Percentiles rank a stretch among this genome's conserved stretches.
Conservation (phyloP, 1,140 invertebrate species). For the Scaptomyza pallida region DNA sequence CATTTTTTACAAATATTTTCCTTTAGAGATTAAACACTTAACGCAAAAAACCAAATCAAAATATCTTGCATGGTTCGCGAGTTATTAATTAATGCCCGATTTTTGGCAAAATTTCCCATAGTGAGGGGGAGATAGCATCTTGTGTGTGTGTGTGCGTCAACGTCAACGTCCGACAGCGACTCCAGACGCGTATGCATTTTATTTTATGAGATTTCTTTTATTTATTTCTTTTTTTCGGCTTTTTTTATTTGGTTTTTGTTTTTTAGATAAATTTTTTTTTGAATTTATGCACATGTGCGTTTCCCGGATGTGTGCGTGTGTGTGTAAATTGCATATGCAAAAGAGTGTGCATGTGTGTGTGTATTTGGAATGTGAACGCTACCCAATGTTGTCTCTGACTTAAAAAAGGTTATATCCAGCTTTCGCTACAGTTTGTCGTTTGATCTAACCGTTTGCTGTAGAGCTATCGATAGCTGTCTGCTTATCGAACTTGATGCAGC, state of each 20-base stretch:
- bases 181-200: constrained; percentile 54
- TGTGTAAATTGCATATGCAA: constrained; percentile 1
- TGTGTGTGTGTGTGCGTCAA: constrained; percentile 14
- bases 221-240: constrained; percentile 17
- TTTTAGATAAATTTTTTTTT: constrained; percentile 72
- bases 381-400: neutral
- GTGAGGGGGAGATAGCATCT: neutral
- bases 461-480: neutral
- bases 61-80: too few species aligned
- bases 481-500: neutral
- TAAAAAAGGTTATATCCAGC: neutral
- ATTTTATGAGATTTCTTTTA: constrained; percentile 11
- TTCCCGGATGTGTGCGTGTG: constrained; percentile 2
- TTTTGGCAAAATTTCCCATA: too few species aligned
- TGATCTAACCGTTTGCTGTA: neutral
- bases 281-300: constrained; percentile 70
- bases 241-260: constrained; percentile 27
- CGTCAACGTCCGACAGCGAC: constrained; percentile 61
- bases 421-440: neutral
- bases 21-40: too few species aligned
- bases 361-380: constrained; percentile 4
- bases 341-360: neutral
- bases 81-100: too few species aligned
- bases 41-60: too few species aligned
- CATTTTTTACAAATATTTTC: too few species aligned